Conservation (phyloP, 2,888 invertebrate species). For the Phorcus lineatus region DNA sequence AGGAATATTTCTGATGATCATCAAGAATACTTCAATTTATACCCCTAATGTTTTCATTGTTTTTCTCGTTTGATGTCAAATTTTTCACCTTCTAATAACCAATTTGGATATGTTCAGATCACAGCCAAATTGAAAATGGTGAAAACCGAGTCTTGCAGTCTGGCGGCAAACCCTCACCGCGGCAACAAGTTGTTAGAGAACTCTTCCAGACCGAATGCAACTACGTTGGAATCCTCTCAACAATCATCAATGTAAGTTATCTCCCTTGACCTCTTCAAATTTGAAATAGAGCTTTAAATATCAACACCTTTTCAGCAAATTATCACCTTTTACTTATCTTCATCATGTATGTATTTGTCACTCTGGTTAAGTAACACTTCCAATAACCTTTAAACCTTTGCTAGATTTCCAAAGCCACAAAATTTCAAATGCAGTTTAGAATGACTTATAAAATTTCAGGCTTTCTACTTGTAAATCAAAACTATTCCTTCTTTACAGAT, state of each 20-base stretch:
- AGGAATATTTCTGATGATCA: no score
- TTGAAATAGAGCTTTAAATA: background rate
- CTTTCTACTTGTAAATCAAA: no score
- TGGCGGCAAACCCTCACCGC: slow-evolving; percentile 52
- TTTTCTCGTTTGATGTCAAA: background rate
- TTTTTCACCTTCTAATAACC: background rate
- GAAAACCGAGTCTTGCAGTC: slow-evolving; percentile 28
- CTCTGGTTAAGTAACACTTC: no score
- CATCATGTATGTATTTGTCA: no score
- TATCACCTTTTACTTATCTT: no score
- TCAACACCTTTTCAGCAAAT: no score
- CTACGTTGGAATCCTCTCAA: slow-evolving; percentile 95
- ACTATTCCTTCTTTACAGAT: slow-evolving; percentile 80
- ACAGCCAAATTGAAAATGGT: slow-evolving; percentile 28
- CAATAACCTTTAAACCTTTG: no score
- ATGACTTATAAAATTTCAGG: no score
- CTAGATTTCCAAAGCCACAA: no score
- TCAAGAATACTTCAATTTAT: no score
- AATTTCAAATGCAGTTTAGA: no score
- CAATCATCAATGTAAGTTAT: slow-evolving; percentile 86
- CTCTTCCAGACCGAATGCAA: slow-evolving; percentile 97
- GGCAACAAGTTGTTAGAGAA: slow-evolving; percentile 79
- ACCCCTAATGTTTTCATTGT: no score
- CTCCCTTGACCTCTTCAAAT: background rate
- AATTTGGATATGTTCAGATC: background rate